Base-by-base conservation (phyloP, 2,797 vertebrate genomes). In the Peromyscus attwateri region DNA sequence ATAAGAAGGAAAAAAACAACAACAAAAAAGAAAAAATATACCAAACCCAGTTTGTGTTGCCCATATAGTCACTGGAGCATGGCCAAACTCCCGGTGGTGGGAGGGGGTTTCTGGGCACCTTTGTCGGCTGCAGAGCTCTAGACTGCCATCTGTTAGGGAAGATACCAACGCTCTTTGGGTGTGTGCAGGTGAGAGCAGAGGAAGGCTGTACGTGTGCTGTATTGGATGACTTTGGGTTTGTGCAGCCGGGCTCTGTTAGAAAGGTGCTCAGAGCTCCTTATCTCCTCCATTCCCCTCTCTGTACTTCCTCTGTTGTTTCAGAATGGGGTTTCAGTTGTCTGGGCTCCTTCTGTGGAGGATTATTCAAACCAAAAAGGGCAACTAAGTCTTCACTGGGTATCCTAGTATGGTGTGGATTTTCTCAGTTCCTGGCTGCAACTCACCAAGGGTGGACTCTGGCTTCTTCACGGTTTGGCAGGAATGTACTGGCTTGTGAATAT, bases 341-440 rank as follows among this genome's bases (percentile, higher is more conserved):
- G 12, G 6, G 6, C 85, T 82, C 76, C 73, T 92, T 60, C 73
- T 62, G 1, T n/a, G 62, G 43, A 88, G 75, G 64, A 85, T 89
- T 94, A 92, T 71, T 97, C 87, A 79, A 43, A 90, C 49, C 62
- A 95, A 76, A 71, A 10, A 94, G 60, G 71, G 34, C 29, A n/a
- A 19, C 64, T 73, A 25, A 1, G 10, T 81, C 79, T 80, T 62
- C 14, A 68, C 82, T 17, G 4, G 1, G 40, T 93, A 95, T 87
- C 94, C 93, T 94, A 62, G 46, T 43, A 77, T 52, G 90, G 84
- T 82, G 57, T 68, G 57, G 19, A 43, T 79, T 88, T 95, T 91
- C 62, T 89, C 37, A 82, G 87, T 88, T 70, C n/a, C 84, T 89
- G 64, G 64, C 77, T 43, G 1, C 2, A 1, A 2, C 57, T 94